These are phyloP conservation scores for Lepus townsendii DNA, from an alignment of 2,797 vertebrate genomes.

Conservation along the genomic window DNA sequence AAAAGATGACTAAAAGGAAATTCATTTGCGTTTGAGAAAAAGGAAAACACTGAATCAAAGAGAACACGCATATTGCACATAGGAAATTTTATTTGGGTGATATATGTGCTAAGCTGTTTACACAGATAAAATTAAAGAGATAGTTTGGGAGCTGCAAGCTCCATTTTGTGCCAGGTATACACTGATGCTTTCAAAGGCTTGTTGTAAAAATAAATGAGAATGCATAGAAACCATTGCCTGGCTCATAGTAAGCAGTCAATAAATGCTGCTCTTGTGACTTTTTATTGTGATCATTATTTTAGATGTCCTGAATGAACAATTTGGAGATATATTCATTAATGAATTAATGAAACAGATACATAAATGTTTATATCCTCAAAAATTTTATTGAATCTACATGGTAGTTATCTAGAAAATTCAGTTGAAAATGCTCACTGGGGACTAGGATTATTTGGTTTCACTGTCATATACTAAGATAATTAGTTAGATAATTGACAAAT, in stretches of 20 bases:
- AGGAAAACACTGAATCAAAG: constrained; percentile 51
- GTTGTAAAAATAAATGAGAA: constrained; percentile 72
- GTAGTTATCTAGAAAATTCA: constrained; percentile 62
- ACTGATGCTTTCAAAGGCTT: background rate
- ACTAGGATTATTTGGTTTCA: constrained; percentile 62
- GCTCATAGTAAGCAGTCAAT: background rate
- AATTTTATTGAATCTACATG: constrained; percentile 33
- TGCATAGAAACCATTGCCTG: background rate
- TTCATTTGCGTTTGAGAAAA: constrained; percentile 51
- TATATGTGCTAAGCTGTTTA: constrained; percentile 59
- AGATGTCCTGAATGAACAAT: constrained; percentile 6
- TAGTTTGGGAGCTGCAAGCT: constrained; percentile 27
- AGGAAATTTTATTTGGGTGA: constrained; percentile 67
- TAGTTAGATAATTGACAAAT: constrained; percentile 69
- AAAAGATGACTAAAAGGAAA: constrained; percentile 53
- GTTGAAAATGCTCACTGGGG: constrained; percentile 43
- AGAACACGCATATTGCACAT: background rate
- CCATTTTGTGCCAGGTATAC: constrained; percentile 38
- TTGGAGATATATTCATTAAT: constrained; percentile 45
- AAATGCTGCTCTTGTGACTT: constrained; percentile 49
- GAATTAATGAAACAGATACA: constrained; percentile 68
- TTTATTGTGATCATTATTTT: constrained; percentile 45
- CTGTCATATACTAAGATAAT: constrained; percentile 68
- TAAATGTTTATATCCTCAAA: constrained; percentile 53
- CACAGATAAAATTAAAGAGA: constrained; percentile 62